Evolutionary conservation across 1,140 invertebrate species (phyloP).

Genomic region (Meloidogyne chitwoodi): DNA sequence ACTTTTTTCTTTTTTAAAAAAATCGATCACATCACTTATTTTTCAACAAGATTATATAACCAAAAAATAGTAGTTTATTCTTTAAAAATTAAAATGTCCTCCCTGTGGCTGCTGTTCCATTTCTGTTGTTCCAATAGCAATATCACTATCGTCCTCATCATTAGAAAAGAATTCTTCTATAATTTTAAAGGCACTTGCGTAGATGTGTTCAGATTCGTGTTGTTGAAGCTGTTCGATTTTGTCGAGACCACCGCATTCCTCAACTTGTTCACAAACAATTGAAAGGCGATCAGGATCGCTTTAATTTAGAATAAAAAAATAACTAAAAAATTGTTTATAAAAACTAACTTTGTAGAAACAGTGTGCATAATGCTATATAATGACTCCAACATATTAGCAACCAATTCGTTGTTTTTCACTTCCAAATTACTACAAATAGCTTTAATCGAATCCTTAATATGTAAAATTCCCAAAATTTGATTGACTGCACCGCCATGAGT

Average conservation of each 20-base stretch:
- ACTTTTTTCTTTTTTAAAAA: too few relatives aligned
- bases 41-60: too few relatives aligned
- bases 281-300: conserved; percentile 25
- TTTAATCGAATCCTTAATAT: background rate
- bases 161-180: conserved; percentile 28
- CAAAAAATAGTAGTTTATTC: too few relatives aligned
- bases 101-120: background rate
- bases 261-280: conserved; percentile 7
- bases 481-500: conserved; percentile 28
- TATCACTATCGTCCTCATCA: conserved; percentile 10
- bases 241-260: conserved; percentile 30
- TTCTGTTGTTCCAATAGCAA: background rate
- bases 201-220: conserved; percentile 22
- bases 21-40: too few relatives aligned
- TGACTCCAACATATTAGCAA: conserved; percentile 23
- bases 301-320: background rate
- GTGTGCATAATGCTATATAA: conserved; percentile 17
- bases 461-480: conserved; percentile 25
- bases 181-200: conserved; percentile 26
- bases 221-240: conserved; percentile 19
- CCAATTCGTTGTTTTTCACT: conserved; percentile 30
- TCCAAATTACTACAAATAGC: conserved; percentile 23
- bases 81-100: background rate
- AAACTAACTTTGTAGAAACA: background rate
- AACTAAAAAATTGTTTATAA: background rate